Percentiles rank a stretch among this genome's conserved stretches.
Evolutionary conservation across 2,888 invertebrate species (phyloP).

Genomic region (Keiferia lycopersicella): DNA sequence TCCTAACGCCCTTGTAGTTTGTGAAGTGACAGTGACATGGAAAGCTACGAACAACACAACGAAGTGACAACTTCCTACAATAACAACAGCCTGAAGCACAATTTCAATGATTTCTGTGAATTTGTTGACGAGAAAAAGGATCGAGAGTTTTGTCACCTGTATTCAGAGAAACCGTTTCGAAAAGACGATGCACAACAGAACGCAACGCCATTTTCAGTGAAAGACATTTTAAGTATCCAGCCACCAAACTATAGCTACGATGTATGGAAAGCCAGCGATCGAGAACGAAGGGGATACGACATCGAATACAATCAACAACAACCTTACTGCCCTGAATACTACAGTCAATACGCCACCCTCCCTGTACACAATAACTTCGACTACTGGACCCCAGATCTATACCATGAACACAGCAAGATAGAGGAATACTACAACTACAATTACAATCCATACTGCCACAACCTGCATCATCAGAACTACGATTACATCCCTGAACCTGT

Average conservation of each 20-base stretch:
- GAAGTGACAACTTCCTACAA: conserved; percentile 67
- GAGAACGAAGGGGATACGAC: conserved; percentile 53
- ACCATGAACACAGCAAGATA: conserved; percentile 59
- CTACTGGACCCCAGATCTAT: conserved; percentile 64
- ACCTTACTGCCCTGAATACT: conserved; percentile 61
- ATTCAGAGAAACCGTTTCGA: conserved; percentile 1
- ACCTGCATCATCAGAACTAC: conserved; percentile 62
- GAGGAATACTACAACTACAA: conserved; percentile 70
- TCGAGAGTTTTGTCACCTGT: neutral
- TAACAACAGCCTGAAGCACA: conserved; percentile 60
- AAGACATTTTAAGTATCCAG: conserved; percentile 69
- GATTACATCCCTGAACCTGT: conserved; percentile 38
- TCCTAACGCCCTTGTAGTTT: conserved; percentile 25
- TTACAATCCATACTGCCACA: conserved; percentile 66
- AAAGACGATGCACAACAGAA: conserved; percentile 31
- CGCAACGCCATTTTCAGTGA: conserved; percentile 70
- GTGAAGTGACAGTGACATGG: conserved; percentile 55
- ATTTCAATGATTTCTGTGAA: conserved; percentile 57
- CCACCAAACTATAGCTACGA: conserved; percentile 61
- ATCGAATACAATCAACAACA: conserved; percentile 59
- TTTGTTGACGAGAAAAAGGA: conserved; percentile 41
- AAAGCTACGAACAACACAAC: conserved; percentile 66
- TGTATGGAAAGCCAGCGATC: conserved; percentile 59
- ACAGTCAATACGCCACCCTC: conserved; percentile 59
- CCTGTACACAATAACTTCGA: conserved; percentile 61